Conservation (phyloP, 2,888 invertebrate genomes). For the Netelia melanura region DNA sequence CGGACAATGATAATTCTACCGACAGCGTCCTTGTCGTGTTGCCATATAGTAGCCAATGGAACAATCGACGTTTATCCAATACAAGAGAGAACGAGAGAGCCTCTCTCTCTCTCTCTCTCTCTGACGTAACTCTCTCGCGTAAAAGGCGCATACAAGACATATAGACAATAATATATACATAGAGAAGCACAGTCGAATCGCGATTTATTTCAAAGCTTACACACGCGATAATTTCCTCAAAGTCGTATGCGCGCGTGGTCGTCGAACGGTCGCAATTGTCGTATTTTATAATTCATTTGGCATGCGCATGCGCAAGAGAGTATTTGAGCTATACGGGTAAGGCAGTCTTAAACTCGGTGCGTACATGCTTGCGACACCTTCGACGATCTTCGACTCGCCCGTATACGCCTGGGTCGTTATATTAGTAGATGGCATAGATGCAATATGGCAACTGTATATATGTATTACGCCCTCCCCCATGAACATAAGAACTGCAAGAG, state of each 20-base stretch:
- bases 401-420: conserved; percentile 40
- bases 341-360: conserved; percentile 11
- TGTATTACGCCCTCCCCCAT: conserved; percentile 28
- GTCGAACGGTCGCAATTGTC: conserved; percentile 32
- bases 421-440: conserved; percentile 36
- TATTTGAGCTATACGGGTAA: conserved; percentile 2
- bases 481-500: conserved; percentile 24
- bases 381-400: conserved; percentile 44
- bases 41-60: conserved; percentile 40
- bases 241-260: conserved; percentile 28
- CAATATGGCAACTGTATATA: conserved; percentile 6
- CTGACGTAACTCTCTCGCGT: conserved; percentile 43
- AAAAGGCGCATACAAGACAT: conserved; percentile 25
- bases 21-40: conserved; percentile 51
- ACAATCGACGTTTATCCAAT: conserved; percentile 64
- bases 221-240: conserved; percentile 35
- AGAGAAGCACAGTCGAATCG: not conserved
- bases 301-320: not conserved
- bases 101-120: not conserved
- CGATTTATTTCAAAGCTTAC: conserved; percentile 24
- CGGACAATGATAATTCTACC: conserved; percentile 64
- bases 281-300: conserved; percentile 13
- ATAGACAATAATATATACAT: not conserved
- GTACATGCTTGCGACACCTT: conserved; percentile 53
- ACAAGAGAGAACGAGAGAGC: conserved; percentile 13